Percentiles rank a stretch among this genome's conserved stretches.
These are phyloP conservation scores for Nycticorax nycticorax DNA, from an alignment of 2,113 vertebrate species.

Conservation along the genomic window DNA sequence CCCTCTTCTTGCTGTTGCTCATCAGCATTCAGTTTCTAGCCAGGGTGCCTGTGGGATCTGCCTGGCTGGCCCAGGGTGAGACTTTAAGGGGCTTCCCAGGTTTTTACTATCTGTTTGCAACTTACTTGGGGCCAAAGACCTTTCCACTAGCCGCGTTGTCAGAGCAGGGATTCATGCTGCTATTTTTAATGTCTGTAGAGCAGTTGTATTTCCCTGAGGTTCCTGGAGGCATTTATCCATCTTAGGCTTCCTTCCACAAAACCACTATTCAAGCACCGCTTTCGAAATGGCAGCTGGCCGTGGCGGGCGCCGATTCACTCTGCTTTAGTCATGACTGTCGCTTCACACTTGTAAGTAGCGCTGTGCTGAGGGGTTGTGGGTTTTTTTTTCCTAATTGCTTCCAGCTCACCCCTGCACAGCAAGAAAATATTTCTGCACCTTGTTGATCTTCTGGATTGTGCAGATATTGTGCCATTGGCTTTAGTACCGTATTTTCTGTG, in stretches of 20 bases:
- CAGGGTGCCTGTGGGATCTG: neutral
- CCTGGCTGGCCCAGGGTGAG: neutral
- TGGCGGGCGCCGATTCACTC: neutral
- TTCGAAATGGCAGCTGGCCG: neutral
- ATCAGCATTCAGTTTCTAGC: neutral
- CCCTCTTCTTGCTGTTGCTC: neutral
- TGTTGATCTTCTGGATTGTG: conserved; percentile 21
- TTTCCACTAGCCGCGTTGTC: rapidly evolving
- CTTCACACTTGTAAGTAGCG: neutral
- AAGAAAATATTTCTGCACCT: conserved; percentile 2
- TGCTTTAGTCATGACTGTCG: neutral
- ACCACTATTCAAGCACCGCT: neutral
- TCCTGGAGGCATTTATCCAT: conserved; percentile 7
- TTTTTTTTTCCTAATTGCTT: neutral
- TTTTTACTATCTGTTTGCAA: neutral
- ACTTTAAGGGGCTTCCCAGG: neutral
- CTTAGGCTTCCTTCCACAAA: conserved; percentile 25
- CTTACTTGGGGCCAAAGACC: neutral
- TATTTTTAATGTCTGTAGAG: neutral
- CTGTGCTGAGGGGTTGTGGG: neutral
- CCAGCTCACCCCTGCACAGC: neutral
- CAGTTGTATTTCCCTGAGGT: neutral
- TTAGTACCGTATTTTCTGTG: neutral
- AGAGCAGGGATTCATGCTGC: neutral
- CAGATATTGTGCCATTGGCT: neutral